Percentiles rank a stretch among this genome's conserved stretches.
phyloP scores from a whole-genome alignment of 2,797 vertebrate genomes.

The Otolemur crassicaudatus region DNA sequence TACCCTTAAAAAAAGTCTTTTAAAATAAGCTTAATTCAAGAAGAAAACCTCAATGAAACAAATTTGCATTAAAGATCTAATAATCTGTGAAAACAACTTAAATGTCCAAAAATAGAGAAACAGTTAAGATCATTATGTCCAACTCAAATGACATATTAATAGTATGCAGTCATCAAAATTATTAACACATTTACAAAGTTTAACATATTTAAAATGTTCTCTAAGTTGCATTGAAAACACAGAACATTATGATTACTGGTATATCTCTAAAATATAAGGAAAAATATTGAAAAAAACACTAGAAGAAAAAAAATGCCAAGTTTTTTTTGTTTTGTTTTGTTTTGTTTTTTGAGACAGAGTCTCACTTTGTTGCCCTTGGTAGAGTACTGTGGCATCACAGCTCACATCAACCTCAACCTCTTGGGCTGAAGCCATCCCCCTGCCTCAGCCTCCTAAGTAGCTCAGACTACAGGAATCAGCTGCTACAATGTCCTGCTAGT shows the following conservation, averaged over 20 bases:
- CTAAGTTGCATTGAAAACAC: neutral
- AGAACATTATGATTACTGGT: neutral
- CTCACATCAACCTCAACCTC: no score
- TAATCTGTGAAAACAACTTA: neutral
- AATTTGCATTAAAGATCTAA: neutral
- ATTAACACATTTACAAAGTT: neutral
- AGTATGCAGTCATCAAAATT: neutral
- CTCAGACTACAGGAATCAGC: no score
- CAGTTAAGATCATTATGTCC: neutral
- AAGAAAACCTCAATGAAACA: slow-evolving; percentile 26
- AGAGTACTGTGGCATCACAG: no score
- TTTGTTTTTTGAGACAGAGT: neutral
- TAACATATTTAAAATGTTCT: neutral
- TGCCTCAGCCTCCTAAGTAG: no score
- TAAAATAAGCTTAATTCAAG: neutral
- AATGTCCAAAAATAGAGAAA: neutral
- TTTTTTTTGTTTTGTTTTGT: neutral
- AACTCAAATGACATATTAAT: neutral
- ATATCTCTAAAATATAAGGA: slow-evolving; percentile 22
- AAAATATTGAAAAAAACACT: neutral
- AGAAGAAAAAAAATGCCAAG: neutral
- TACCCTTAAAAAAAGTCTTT: slow-evolving; percentile 7
- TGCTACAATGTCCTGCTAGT: no score
- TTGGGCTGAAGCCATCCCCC: no score
- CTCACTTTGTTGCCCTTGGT: no score